Evolutionary conservation across 2,888 invertebrate genomes (phyloP).

Genomic region (Stenolophus ochropezus): DNA sequence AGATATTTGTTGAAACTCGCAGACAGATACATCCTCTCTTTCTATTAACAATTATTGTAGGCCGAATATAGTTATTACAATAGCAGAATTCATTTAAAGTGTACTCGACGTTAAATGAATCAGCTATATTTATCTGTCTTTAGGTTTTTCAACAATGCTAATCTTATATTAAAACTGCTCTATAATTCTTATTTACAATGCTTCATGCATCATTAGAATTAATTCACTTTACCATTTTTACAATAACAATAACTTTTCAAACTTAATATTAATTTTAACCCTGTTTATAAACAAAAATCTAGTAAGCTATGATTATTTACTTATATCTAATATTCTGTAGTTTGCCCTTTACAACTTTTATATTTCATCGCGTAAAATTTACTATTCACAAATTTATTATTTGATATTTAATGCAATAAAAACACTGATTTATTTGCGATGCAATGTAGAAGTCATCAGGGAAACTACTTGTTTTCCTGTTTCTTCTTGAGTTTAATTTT

Average conservation of each 20-base stretch:
- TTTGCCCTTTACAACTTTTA: not conserved
- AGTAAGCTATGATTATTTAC: conserved; percentile 69
- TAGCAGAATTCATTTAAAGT: not conserved
- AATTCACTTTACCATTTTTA: conserved; percentile 66
- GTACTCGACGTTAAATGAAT: not conserved
- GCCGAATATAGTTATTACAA: not conserved
- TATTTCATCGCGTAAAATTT: not conserved
- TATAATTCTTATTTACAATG: conserved; percentile 61
- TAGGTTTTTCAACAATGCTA: conserved; percentile 52
- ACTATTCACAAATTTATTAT: conserved; percentile 27
- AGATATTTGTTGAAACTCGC: conserved; percentile 58
- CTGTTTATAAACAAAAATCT: conserved; percentile 61
- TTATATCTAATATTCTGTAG: conserved; percentile 70
- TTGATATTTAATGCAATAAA: conserved; percentile 1
- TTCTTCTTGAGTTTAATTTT: not conserved
- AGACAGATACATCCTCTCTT: conserved; percentile 40
- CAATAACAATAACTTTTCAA: conserved; percentile 64
- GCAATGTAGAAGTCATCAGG: not conserved
- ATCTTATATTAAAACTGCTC: conserved; percentile 60
- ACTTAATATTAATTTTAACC: conserved; percentile 60
- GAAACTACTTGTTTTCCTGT: not conserved
- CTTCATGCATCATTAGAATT: conserved; percentile 60
- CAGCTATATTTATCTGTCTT: conserved; percentile 45
- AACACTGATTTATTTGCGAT: not conserved
- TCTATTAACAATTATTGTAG: not conserved